phyloP scores from a whole-genome alignment of 2,797 vertebrate species.

The Anguilla megastoma region DNA sequence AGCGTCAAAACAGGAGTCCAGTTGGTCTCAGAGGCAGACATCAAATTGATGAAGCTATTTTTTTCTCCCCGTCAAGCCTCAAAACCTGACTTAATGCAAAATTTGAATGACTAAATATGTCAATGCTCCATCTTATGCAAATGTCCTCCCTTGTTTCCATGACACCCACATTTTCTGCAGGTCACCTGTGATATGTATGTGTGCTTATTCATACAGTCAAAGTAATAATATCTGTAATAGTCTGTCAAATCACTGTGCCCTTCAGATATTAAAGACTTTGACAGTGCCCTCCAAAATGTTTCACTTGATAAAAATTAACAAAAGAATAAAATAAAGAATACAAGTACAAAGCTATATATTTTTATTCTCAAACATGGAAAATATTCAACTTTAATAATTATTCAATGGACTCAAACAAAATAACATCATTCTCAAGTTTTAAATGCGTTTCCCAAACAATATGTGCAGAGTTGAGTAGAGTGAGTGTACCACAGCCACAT shows the following conservation, averaged over 20 bases:
- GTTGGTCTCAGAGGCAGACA: neutral
- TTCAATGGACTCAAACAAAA: no score
- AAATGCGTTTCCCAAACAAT: no score
- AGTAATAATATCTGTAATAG: neutral
- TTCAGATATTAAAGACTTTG: neutral
- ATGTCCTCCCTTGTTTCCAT: neutral
- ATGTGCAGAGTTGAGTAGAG: no score
- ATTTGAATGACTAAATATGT: conserved; percentile 5
- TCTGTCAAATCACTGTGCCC: neutral
- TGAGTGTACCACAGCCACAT: no score
- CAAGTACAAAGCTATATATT: no score
- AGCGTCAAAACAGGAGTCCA: neutral
- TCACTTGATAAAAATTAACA: neutral
- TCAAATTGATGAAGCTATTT: neutral
- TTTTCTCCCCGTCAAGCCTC: neutral
- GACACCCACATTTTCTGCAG: neutral
- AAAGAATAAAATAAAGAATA: neutral
- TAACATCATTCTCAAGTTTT: no score
- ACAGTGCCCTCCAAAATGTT: neutral
- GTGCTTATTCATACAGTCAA: neutral
- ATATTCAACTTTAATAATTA: no score
- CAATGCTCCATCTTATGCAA: neutral
- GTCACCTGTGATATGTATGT: neutral
- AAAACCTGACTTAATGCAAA: neutral
- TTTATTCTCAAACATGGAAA: no score